phyloP scores from a whole-genome alignment of 2,797 vertebrate genomes.

The Babyrousa celebensis region DNA sequence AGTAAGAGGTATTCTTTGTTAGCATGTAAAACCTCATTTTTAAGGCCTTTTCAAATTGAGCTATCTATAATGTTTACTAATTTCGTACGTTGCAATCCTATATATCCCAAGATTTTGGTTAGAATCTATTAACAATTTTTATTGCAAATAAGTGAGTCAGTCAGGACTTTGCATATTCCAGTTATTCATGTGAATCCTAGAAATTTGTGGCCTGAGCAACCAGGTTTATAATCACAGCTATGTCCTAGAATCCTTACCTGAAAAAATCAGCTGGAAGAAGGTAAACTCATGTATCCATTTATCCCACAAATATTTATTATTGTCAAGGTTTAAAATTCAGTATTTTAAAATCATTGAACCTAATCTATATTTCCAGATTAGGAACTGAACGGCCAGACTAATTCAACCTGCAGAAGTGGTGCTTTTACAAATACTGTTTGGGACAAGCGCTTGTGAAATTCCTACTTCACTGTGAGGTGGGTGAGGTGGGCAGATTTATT shows the following conservation, averaged over 20 bases:
- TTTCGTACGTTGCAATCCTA: background rate
- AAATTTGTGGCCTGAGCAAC: background rate
- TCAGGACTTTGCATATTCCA: background rate
- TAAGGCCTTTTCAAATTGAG: background rate
- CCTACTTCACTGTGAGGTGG: rapidly evolving
- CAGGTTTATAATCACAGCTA: background rate
- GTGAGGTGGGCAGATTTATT: background rate
- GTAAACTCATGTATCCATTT: background rate
- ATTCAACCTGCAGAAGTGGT: background rate
- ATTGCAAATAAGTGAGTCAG: background rate
- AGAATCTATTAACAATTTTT: background rate
- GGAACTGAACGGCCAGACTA: background rate
- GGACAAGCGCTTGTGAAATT: rapidly evolving
- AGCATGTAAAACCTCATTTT: background rate
- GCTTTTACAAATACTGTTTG: background rate
- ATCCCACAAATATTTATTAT: background rate
- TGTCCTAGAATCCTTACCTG: background rate
- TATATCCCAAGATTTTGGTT: background rate
- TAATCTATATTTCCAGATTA: background rate
- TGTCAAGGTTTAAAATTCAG: background rate
- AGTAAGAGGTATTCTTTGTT: background rate
- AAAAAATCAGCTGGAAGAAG: background rate
- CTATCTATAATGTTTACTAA: background rate
- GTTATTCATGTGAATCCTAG: background rate
- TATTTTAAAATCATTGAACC: background rate